Percentiles rank a stretch among this genome's conserved stretches.
phyloP scores from a whole-genome alignment of 1,140 invertebrate species.

The Andricus grossulariae region DNA sequence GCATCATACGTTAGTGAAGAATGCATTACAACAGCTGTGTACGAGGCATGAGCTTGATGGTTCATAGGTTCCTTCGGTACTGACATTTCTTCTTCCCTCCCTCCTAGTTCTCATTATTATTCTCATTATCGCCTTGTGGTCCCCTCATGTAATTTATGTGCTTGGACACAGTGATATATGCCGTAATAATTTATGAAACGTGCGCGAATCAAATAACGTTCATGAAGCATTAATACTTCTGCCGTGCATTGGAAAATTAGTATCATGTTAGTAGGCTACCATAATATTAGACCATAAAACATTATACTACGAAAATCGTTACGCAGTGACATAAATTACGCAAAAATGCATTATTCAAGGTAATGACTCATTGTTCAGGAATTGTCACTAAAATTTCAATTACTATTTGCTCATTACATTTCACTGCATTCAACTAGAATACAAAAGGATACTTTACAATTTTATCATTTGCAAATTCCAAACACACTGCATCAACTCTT shows the following conservation, averaged over 20 bases:
- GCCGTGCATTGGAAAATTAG: background rate
- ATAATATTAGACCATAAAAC: background rate
- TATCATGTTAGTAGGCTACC: too few species aligned
- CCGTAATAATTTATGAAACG: conserved; percentile 15
- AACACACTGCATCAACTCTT: too few species aligned
- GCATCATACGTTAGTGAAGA: background rate
- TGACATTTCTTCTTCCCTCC: background rate
- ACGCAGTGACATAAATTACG: too few species aligned
- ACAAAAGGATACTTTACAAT: too few species aligned
- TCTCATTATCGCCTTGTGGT: conserved; percentile 18
- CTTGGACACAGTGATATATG: background rate
- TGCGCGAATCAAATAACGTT: background rate
- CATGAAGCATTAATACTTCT: background rate
- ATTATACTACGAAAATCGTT: too few species aligned
- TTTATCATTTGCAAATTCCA: too few species aligned
- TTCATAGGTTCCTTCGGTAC: background rate
- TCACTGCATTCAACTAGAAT: too few species aligned
- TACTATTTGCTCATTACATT: too few species aligned
- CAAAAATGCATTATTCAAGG: too few species aligned
- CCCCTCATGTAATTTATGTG: conserved; percentile 12
- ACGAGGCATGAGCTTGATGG: background rate
- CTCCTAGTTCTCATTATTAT: background rate
- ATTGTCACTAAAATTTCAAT: too few species aligned
- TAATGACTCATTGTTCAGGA: too few species aligned
- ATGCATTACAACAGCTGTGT: background rate